These are phyloP conservation scores for Ceryle rudis DNA, from an alignment of 2,797 vertebrate species.

Conservation along the genomic window DNA sequence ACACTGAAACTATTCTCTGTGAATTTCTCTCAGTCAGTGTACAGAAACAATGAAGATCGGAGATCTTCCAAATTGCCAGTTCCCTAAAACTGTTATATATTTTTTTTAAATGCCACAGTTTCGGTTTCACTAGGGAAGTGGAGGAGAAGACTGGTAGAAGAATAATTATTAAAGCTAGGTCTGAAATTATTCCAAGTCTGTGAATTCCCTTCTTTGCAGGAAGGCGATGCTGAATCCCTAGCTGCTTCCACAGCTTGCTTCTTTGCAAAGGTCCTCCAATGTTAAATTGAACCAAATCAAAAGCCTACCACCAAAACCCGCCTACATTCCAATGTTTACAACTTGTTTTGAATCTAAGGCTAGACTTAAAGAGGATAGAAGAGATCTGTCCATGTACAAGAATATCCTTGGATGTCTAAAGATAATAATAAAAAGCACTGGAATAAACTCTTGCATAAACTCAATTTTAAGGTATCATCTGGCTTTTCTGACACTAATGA, in stretches of 20 bases:
- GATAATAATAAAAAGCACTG: background rate
- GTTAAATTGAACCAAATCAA: background rate
- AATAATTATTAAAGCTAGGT: background rate
- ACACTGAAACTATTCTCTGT: background rate
- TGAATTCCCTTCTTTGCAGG: background rate
- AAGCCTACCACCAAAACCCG: background rate
- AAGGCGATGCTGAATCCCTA: background rate
- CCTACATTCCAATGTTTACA: background rate
- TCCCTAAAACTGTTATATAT: background rate
- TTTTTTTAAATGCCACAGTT: background rate
- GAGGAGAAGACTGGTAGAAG: background rate
- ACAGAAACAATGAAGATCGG: background rate
- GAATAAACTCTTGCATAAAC: background rate
- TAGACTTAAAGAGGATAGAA: background rate
- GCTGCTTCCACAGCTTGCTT: background rate
- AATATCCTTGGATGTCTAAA: background rate
- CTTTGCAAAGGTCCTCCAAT: background rate
- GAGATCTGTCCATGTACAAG: background rate
- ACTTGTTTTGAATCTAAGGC: background rate
- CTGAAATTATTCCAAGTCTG: background rate
- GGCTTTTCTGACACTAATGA: background rate
- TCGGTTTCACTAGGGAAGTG: background rate
- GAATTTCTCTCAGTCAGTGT: background rate
- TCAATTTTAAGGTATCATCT: background rate
- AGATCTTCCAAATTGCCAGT: background rate